Percentiles rank a stretch among this genome's conserved stretches.
Evolutionary conservation across 2,797 vertebrate genomes (phyloP).

Genomic region (Scolopax rusticola): DNA sequence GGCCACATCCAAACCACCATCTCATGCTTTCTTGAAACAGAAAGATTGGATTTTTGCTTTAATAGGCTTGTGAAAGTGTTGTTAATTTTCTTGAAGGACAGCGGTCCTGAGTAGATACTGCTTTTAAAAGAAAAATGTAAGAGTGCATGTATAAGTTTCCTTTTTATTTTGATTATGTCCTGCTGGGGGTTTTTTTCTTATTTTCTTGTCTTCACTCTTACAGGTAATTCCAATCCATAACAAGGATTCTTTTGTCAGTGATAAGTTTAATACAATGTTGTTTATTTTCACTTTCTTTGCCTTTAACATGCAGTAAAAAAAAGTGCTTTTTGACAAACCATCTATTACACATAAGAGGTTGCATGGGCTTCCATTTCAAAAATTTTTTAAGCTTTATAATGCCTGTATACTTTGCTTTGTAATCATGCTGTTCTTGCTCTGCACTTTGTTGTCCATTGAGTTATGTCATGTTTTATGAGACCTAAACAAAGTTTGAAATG

Average conservation of each 20-base stretch:
- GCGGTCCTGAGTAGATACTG: not conserved
- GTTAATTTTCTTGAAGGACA: not conserved
- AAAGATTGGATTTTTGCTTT: not conserved
- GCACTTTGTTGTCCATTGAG: not conserved
- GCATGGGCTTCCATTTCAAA: not conserved
- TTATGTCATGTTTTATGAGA: not conserved
- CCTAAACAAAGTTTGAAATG: not conserved
- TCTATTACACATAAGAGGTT: not conserved
- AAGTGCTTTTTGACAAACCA: not conserved
- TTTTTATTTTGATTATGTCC: not conserved
- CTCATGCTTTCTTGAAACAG: not conserved
- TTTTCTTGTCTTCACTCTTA: not conserved
- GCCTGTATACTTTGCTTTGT: not conserved
- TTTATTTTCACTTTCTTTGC: not conserved
- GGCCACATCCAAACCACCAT: not conserved
- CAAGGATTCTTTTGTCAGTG: not conserved
- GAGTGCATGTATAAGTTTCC: not conserved
- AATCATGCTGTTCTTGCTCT: not conserved
- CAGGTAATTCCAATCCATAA: not conserved
- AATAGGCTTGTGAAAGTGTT: not conserved
- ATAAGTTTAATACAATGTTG: not conserved
- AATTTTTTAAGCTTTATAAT: not conserved
- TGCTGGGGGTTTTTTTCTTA: not conserved
- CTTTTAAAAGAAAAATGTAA: not conserved
- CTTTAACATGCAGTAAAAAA: not conserved